These are phyloP conservation scores for Ametastegia equiseti DNA, from an alignment of 2,888 invertebrate genomes.

Conservation along the genomic window DNA sequence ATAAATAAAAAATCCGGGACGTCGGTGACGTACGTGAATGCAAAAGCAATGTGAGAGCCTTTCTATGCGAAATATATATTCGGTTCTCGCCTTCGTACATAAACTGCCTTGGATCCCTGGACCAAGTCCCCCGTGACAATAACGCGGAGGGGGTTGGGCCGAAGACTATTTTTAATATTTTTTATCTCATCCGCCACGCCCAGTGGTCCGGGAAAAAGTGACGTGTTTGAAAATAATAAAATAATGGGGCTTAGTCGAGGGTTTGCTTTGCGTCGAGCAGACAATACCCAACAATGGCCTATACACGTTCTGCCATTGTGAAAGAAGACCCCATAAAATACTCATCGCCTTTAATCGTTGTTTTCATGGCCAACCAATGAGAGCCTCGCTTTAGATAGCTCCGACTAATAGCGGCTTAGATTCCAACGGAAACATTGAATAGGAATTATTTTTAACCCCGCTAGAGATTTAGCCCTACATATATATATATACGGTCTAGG, in stretches of 20 bases:
- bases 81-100: background rate
- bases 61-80: constrained; percentile 29
- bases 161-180: constrained; percentile 62
- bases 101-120: constrained; percentile 11
- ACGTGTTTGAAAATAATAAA: constrained; percentile 74
- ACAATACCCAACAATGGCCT: constrained; percentile 69
- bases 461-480: constrained; percentile 31
- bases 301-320: constrained; percentile 69
- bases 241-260: constrained; percentile 66
- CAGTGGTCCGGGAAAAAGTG: constrained; percentile 64
- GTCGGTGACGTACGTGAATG: constrained; percentile 11
- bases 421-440: constrained; percentile 72
- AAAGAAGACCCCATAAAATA: constrained; percentile 72
- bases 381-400: constrained; percentile 56
- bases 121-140: constrained; percentile 51
- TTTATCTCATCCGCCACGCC: constrained; percentile 66
- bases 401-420: constrained; percentile 67
- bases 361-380: constrained; percentile 71
- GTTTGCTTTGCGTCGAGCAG: constrained; percentile 63
- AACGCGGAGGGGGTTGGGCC: constrained; percentile 56
- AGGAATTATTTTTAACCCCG: constrained; percentile 65
- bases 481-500: no score
- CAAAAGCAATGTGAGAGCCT: constrained; percentile 3
- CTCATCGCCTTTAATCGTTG: constrained; percentile 75
- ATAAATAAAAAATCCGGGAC: constrained; percentile 15